Evolutionary conservation across 2,113 vertebrate species (phyloP).

Genomic region (Austrofundulus limnaeus): DNA sequence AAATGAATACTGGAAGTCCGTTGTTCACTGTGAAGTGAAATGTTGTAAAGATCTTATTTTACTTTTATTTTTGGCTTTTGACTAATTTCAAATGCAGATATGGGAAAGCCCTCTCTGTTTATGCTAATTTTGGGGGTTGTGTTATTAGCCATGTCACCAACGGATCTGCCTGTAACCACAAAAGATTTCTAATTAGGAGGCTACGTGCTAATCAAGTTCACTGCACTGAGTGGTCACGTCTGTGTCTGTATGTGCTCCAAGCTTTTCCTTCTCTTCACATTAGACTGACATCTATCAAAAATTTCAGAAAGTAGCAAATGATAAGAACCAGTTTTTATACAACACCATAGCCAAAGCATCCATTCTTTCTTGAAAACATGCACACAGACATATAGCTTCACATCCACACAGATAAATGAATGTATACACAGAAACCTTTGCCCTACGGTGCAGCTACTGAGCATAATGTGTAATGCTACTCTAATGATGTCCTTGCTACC

Average conservation of each 20-base stretch:
- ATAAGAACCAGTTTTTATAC: constrained; percentile 74
- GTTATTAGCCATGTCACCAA: constrained; percentile 87
- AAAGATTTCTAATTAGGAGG: constrained; percentile 95
- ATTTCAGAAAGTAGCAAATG: constrained; percentile 85
- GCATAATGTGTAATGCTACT: constrained; percentile 81
- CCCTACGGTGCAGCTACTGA: neutral
- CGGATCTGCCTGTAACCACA: constrained; percentile 91
- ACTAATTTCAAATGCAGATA: constrained; percentile 50
- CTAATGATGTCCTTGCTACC: constrained; percentile 77
- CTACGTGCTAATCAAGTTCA: constrained; percentile 92
- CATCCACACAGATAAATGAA: constrained; percentile 1
- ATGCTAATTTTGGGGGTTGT: constrained; percentile 63
- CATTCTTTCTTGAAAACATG: neutral
- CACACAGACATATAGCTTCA: neutral
- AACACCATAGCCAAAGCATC: neutral
- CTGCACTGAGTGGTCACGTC: constrained; percentile 86
- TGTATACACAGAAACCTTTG: neutral
- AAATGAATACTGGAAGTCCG: neutral
- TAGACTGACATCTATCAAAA: constrained; percentile 96
- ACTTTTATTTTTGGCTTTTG: constrained; percentile 4
- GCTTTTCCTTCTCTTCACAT: constrained; percentile 92
- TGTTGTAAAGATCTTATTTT: neutral
- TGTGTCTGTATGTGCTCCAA: constrained; percentile 84
- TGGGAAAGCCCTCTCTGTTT: constrained; percentile 58
- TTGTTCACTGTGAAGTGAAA: constrained; percentile 1